Conservation (phyloP, 2,888 invertebrate species). For the Drosophila neoperkinsi region DNA sequence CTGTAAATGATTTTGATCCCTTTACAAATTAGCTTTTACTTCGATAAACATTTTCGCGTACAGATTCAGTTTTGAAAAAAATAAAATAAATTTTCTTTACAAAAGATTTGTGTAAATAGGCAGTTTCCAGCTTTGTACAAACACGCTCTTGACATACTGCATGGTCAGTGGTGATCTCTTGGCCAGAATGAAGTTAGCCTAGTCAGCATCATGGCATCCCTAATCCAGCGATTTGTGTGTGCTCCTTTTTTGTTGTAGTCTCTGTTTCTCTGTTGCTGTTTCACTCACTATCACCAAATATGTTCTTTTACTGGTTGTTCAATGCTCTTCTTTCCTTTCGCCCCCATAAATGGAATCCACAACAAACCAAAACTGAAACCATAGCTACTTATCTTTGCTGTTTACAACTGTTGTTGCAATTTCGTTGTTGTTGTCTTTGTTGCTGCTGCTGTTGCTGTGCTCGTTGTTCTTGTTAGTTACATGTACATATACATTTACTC, state of each 20-base stretch:
- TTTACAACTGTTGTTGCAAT: constrained; percentile 28
- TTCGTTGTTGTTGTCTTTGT: constrained; percentile 27
- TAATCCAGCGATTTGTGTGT: constrained; percentile 15
- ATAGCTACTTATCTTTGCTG: constrained; percentile 26
- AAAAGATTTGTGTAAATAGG: not conserved
- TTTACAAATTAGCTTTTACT: not conserved
- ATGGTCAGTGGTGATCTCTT: not conserved
- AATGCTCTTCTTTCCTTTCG: constrained; percentile 26
- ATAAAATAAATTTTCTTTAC: too few relatives aligned
- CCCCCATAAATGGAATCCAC: constrained; percentile 17
- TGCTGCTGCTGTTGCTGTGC: constrained; percentile 27
- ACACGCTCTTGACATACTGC: not conserved
- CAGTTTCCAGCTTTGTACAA: not conserved
- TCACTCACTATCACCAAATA: constrained; percentile 16
- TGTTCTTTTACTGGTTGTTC: constrained; percentile 17
- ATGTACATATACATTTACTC: constrained; percentile 30
- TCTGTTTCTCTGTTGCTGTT: constrained; percentile 11
- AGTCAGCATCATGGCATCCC: constrained; percentile 17
- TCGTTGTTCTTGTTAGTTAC: constrained; percentile 33
- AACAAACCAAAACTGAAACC: constrained; percentile 16
- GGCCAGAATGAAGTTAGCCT: not conserved
- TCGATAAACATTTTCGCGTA: not conserved
- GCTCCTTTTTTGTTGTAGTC: constrained; percentile 20
- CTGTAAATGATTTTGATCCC: not conserved
- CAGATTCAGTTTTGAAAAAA: not conserved